Percentiles rank a stretch among this genome's conserved stretches.
These are phyloP conservation scores for Galleria mellonella DNA, from an alignment of 1,140 invertebrate genomes.

Conservation along the genomic window DNA sequence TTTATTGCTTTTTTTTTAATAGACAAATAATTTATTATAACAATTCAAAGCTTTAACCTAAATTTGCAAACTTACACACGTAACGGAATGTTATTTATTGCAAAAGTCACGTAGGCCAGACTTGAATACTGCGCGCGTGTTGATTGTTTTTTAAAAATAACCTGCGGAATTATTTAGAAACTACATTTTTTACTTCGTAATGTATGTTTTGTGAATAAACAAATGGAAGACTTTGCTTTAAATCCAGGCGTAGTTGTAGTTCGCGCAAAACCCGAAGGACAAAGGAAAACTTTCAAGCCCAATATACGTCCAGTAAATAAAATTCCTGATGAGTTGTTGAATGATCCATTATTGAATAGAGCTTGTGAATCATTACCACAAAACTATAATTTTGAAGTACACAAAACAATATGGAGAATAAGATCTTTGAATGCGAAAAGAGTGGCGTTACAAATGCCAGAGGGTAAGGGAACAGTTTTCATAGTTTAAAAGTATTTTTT, in stretches of 20 bases:
- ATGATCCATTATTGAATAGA: constrained; percentile 84
- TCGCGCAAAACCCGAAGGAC: constrained; percentile 83
- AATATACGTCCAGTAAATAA: constrained; percentile 81
- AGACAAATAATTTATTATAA: no score
- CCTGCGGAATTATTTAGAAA: constrained; percentile 12
- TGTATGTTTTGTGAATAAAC: constrained; percentile 10
- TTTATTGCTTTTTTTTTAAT: no score
- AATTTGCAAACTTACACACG: background rate
- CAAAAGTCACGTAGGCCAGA: constrained; percentile 67
- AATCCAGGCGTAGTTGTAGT: constrained; percentile 77
- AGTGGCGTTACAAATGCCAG: constrained; percentile 97
- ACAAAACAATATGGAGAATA: constrained; percentile 98
- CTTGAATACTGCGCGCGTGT: constrained; percentile 39
- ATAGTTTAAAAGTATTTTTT: constrained; percentile 6
- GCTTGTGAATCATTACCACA: constrained; percentile 86
- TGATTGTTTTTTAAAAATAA: constrained; percentile 48
- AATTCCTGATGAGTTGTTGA: constrained; percentile 89
- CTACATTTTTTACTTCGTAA: constrained; percentile 1
- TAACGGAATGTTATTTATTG: constrained; percentile 26
- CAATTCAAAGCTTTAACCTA: no score
- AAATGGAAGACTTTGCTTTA: constrained; percentile 46
- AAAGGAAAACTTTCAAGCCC: constrained; percentile 86
- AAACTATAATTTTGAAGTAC: constrained; percentile 99
- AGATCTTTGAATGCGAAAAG: constrained; percentile 85
- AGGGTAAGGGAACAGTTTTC: constrained; percentile 81